These are phyloP conservation scores for Plecturocebus donacophilus DNA, from an alignment of 2,113 vertebrate genomes.

Conservation along the genomic window DNA sequence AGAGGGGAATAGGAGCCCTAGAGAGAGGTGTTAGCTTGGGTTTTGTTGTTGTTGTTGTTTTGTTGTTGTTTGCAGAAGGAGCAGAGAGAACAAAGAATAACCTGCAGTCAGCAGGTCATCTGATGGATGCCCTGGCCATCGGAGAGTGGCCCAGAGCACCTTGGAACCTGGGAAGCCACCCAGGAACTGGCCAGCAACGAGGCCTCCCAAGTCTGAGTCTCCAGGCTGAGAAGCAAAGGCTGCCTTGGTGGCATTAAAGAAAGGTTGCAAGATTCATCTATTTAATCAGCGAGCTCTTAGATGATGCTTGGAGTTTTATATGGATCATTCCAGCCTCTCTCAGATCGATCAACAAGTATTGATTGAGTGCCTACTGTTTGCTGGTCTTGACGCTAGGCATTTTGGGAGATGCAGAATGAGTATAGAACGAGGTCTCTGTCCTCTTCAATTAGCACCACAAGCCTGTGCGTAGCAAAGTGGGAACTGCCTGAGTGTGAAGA, in stretches of 20 bases:
- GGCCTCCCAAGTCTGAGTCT: not conserved
- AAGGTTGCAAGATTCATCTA: slow-evolving; percentile 48
- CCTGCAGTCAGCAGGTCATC: slow-evolving; percentile 21
- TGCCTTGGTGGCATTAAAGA: not conserved
- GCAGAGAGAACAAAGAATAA: slow-evolving; percentile 46
- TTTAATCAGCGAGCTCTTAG: slow-evolving; percentile 69
- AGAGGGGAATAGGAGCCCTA: not conserved
- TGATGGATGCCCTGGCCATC: slow-evolving; percentile 50
- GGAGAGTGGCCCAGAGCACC: not conserved
- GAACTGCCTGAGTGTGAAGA: not conserved
- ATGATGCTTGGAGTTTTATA: slow-evolving; percentile 69
- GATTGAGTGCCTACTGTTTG: slow-evolving; percentile 78
- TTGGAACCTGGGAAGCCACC: not conserved
- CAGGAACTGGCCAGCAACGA: not conserved
- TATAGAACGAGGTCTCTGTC: slow-evolving; percentile 53
- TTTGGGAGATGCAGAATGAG: slow-evolving; percentile 68
- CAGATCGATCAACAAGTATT: slow-evolving; percentile 76
- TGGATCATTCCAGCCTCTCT: slow-evolving; percentile 67
- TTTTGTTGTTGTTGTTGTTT: not conserved
- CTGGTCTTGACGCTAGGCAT: slow-evolving; percentile 61
- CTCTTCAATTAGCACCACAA: slow-evolving; percentile 61
- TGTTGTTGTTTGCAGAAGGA: not conserved
- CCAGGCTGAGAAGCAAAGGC: not conserved
- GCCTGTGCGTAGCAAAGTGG: not conserved
- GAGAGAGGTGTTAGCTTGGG: not conserved